These are phyloP conservation scores for Leptobrachium ailaonicum DNA, from an alignment of 2,113 vertebrate species.

Conservation along the genomic window DNA sequence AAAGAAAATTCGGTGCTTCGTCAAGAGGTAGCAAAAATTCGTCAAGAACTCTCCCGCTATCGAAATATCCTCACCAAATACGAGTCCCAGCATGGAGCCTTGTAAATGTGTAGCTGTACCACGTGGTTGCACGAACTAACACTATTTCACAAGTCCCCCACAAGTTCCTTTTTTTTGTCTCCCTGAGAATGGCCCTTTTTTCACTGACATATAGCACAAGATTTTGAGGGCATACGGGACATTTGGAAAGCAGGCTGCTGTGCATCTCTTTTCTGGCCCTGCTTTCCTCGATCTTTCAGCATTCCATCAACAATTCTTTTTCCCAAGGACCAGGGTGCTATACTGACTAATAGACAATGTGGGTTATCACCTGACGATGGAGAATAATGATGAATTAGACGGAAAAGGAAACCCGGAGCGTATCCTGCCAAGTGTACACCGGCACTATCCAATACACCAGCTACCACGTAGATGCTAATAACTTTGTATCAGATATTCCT, in stretches of 20 bases:
- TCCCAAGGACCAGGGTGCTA: conserved; percentile 37
- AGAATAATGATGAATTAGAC: not conserved
- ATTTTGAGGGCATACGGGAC: conserved; percentile 17
- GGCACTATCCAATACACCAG: conserved; percentile 48
- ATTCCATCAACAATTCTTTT: conserved; percentile 37
- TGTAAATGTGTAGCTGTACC: conserved; percentile 54
- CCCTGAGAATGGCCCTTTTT: conserved; percentile 12
- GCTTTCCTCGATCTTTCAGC: conserved; percentile 24
- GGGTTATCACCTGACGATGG: conserved; percentile 28
- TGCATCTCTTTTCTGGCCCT: conserved; percentile 20
- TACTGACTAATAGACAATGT: conserved; percentile 14
- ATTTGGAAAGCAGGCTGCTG: conserved; percentile 19
- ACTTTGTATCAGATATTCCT: conserved; percentile 35
- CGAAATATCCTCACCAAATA: conserved; percentile 86
- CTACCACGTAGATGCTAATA: conserved; percentile 31
- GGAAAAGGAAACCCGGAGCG: conserved; percentile 26
- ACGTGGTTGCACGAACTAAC: conserved; percentile 40
- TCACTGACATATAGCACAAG: conserved; percentile 21
- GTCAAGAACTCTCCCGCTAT: conserved; percentile 87
- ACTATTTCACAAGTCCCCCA: conserved; percentile 32
- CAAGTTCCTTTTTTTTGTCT: conserved; percentile 8
- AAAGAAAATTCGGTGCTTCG: conserved; percentile 85
- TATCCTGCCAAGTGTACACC: conserved; percentile 24
- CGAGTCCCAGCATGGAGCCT: conserved; percentile 77
- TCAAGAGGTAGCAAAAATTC: conserved; percentile 85